phyloP scores from a whole-genome alignment of 2,888 invertebrate species.

The Orgyia antiqua region DNA sequence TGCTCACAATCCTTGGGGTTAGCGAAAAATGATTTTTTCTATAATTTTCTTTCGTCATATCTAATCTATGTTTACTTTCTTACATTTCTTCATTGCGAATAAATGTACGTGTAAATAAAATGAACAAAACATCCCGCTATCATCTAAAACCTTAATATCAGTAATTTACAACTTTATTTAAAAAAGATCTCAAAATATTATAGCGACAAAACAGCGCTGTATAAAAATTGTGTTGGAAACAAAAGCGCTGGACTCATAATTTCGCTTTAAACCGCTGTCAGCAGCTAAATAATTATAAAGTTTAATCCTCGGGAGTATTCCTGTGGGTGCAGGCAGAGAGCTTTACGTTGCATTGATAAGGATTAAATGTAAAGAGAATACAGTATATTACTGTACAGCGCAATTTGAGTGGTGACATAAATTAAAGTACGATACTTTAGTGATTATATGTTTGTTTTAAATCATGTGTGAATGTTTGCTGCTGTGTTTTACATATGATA shows the following conservation, averaged over 20 bases:
- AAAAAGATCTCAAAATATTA: slow-evolving; percentile 22
- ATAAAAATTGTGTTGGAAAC: slow-evolving; percentile 38
- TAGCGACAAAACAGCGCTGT: slow-evolving; percentile 20
- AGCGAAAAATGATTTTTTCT: too few species aligned
- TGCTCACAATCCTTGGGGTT: too few species aligned
- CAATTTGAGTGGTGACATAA: slow-evolving; percentile 1
- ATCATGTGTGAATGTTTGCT: too few species aligned
- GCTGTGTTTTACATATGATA: too few species aligned
- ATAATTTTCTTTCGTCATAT: too few species aligned
- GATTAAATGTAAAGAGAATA: slow-evolving; percentile 12
- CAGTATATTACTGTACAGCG: slow-evolving; percentile 1
- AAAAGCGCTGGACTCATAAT: slow-evolving; percentile 28
- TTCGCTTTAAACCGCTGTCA: slow-evolving; percentile 24
- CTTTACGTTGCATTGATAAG: slow-evolving; percentile 10
- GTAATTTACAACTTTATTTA: slow-evolving; percentile 23
- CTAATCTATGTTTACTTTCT: too few species aligned
- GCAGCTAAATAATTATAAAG: slow-evolving; percentile 25
- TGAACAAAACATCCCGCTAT: slow-evolving; percentile 2
- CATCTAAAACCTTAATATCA: slow-evolving; percentile 22
- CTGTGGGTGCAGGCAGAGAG: slow-evolving; percentile 13
- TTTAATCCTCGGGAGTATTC: slow-evolving; percentile 11
- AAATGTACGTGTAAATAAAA: too few species aligned
- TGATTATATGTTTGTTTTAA: too few species aligned
- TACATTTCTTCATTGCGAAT: too few species aligned
- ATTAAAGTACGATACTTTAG: too few species aligned